These are phyloP conservation scores for Phoxinus phoxinus DNA, from an alignment of 2,113 vertebrate species.

Conservation along the genomic window DNA sequence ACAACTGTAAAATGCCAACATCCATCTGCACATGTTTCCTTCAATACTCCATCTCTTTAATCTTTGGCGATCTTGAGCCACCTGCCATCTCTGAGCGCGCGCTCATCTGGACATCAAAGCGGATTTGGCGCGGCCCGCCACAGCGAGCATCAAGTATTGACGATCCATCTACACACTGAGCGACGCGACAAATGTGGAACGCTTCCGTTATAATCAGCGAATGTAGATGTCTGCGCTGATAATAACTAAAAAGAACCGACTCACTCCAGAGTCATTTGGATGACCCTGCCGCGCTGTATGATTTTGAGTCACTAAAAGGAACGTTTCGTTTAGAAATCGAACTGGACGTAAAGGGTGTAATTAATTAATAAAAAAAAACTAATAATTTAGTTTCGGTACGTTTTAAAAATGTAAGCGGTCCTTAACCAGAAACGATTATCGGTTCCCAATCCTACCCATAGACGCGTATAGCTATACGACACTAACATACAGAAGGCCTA, in stretches of 20 bases:
- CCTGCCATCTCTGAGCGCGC: conserved; percentile 42
- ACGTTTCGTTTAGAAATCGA: not conserved
- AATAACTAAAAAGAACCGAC: not conserved
- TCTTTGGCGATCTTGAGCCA: conserved; percentile 40
- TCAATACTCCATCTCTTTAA: conserved; percentile 24
- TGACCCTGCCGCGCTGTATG: not conserved
- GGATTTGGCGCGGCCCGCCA: conserved; percentile 39
- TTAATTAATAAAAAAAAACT: not conserved
- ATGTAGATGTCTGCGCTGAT: not conserved
- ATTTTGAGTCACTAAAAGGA: conserved; percentile 7
- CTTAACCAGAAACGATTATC: not conserved
- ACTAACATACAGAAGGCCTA: not conserved
- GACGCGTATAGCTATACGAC: not conserved
- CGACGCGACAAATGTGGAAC: not conserved
- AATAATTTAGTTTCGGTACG: not conserved
- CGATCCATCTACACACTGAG: not conserved
- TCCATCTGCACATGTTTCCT: not conserved
- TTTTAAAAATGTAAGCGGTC: not conserved
- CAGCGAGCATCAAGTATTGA: conserved; percentile 39
- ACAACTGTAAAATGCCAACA: not conserved
- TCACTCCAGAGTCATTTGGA: not conserved
- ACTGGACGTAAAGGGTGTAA: not conserved
- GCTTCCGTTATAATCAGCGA: not conserved
- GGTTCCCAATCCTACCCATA: not conserved
- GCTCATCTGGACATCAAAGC: conserved; percentile 50